Base-by-base conservation (phyloP, 2,888 invertebrate species). In the Melolontha melolontha region DNA sequence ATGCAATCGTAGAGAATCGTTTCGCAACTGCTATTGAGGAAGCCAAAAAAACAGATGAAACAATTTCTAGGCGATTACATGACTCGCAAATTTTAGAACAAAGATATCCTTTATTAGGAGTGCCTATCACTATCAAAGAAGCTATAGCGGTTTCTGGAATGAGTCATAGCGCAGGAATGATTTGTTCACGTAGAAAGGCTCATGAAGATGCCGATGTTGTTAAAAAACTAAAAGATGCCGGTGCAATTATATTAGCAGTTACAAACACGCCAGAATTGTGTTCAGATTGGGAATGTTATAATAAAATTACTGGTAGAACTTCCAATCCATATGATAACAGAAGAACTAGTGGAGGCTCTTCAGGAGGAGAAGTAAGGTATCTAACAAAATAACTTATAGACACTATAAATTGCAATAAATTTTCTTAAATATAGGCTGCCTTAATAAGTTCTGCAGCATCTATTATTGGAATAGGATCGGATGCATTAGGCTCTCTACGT, bases 211-310 rank as follows among this genome's bases (percentile, higher is more conserved):
- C 95, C 0, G 90, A 90, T 40, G 88, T 86, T 0, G 88, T 97
- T 54, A 85, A 83, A 12, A 79, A 89, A 52, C 85, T 97, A 82
- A 88, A 90, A 71, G 85, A 88, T 70, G 93, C 94, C 2, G 97
- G 97, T 22, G 96, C 93, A 27, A 96, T 97, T 74, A 93, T 95
- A 1, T 87, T 97, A 66, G 95, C 92, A 1, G 86, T 95, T 14
- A 97, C 97, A 11, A 98, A 97, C 81, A 91, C 96, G 1, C 95
- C 96, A 1, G 97, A 97, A 84, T 85, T 96, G 62, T 97, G 96
- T 83, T 93, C 97, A 95, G 88, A 88, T 88, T 95, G 93, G 91
- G 96, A 96, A 82, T 91, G 93, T 42, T 89, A 90, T 75, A 97
- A 96, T 81, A 90, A 90, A 27, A 87, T 96, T 11, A 91, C 94